Evolutionary conservation across 2,888 invertebrate genomes (phyloP).

Genomic region (Cheilosia vulpina): DNA sequence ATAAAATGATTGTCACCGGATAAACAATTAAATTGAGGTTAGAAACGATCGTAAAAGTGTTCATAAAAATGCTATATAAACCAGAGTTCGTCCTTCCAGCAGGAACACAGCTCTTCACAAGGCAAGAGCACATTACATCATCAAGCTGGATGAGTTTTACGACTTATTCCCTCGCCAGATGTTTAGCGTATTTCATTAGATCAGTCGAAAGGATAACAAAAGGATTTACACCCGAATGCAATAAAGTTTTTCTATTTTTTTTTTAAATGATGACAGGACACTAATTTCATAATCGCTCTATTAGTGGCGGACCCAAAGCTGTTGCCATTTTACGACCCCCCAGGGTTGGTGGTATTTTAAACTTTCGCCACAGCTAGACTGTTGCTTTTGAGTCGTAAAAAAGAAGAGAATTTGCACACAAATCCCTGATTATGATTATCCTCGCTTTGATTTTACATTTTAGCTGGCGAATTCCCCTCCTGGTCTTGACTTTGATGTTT

Average conservation of each 20-base stretch:
- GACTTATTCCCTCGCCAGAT: conserved; percentile 69
- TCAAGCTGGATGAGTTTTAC: conserved; percentile 70
- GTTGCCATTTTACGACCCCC: conserved; percentile 31
- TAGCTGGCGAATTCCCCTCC: conserved; percentile 4
- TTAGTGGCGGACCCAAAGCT: conserved; percentile 41
- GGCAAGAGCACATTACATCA: conserved; percentile 51
- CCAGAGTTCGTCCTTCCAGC: conserved; percentile 55
- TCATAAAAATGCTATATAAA: conserved; percentile 83
- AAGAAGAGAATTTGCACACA: conserved; percentile 44
- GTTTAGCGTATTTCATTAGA: conserved; percentile 61
- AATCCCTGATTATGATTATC: conserved; percentile 64
- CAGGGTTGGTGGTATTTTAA: conserved; percentile 36
- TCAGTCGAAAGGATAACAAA: conserved; percentile 67
- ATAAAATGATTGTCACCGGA: conserved; percentile 84
- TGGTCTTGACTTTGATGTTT: conserved; percentile 44
- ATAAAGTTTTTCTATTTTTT: conserved; percentile 34
- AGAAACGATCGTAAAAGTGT: conserved; percentile 82
- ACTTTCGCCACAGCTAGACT: conserved; percentile 21
- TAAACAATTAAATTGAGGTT: conserved; percentile 84
- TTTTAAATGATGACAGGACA: conserved; percentile 32
- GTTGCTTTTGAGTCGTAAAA: conserved; percentile 50
- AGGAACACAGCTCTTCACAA: neutral
- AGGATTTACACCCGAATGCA: conserved; percentile 70
- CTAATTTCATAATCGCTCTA: conserved; percentile 69
- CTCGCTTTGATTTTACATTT: conserved; percentile 40